Evolutionary conservation across 2,113 vertebrate species (phyloP), one percentile per base, ranked within the genome.

Genomic region (Fregata magnificens): DNA sequence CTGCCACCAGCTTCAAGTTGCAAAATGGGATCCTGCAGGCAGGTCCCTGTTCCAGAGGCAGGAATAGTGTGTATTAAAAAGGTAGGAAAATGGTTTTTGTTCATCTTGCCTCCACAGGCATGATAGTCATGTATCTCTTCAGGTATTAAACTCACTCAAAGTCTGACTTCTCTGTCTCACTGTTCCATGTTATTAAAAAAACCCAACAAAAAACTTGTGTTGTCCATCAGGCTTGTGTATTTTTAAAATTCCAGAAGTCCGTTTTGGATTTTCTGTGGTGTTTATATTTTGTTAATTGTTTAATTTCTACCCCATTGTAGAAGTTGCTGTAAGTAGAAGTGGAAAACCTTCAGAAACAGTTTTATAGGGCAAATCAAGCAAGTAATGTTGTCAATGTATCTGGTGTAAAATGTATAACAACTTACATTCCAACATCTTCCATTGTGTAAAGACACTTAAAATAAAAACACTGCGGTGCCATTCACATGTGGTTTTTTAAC

Each of bases 401-500:
- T 95, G 5, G 84, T 96, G 89, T 93, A 50, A 90, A 62, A 73
- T n/a, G 84, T 97, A 3, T 45, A 95, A 83, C 78, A 61, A 91
- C 42, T 81, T 80, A 63, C 95, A 96, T 97, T 95, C 95, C 95
- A 81, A 73, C 94, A 94, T 92, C 89, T 74, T 55, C 44, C 91
- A 22, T 36, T 66, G 84, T 97, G 95, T 96, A 91, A 97, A 93
- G 91, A 97, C 93, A 87, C 84, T 89, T 85, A 24, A 47, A 97
- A 97, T 97, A 97, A 97, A 96, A 97, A 31, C 67, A 63, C 69
- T 38, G 77, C 95, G 81, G 95, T 96, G 95, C 95, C 97, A 96
- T 90, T 91, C 66, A 70, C 70, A 11, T 32, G 15, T 45, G 61
- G 29, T 28, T 34, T 56, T n/a, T 73, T 9, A 53, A 8, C 65